These are phyloP conservation scores for Gnathonemus echidnorhynchus DNA, from an alignment of 2,113 vertebrate species.

Conservation along the genomic window DNA sequence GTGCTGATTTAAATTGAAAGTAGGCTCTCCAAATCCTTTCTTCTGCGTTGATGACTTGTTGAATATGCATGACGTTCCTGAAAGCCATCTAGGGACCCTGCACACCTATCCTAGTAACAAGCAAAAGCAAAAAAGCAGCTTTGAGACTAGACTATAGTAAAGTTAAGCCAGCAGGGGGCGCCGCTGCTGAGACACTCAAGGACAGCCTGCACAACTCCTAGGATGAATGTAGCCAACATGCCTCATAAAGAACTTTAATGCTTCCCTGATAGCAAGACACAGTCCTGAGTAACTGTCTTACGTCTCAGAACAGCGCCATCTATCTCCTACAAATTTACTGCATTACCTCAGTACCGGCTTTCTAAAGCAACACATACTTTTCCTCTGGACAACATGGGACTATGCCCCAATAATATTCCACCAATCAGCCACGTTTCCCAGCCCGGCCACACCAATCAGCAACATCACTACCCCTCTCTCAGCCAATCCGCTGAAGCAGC, in stretches of 20 bases:
- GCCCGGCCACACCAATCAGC: background rate
- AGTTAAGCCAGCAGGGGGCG: background rate
- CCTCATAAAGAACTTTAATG: background rate
- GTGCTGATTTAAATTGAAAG: background rate
- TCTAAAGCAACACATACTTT: background rate
- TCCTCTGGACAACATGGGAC: background rate
- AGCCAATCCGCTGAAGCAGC: background rate
- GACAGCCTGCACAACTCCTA: background rate
- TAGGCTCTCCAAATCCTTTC: background rate
- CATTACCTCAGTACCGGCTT: conserved; percentile 15
- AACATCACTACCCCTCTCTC: background rate
- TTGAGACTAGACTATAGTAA: background rate
- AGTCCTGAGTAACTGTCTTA: background rate
- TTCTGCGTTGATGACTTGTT: conserved; percentile 3
- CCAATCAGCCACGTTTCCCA: background rate
- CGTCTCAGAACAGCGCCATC: background rate
- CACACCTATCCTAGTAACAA: background rate
- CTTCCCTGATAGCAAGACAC: background rate
- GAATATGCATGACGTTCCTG: background rate
- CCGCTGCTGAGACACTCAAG: background rate
- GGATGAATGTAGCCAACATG: background rate
- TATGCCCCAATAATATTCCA: background rate
- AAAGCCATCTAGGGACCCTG: background rate
- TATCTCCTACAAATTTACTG: conserved; percentile 20
- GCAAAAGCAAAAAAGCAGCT: background rate